Conservation (phyloP, 2,888 invertebrate species). For the Phrixothrix hirtus region DNA sequence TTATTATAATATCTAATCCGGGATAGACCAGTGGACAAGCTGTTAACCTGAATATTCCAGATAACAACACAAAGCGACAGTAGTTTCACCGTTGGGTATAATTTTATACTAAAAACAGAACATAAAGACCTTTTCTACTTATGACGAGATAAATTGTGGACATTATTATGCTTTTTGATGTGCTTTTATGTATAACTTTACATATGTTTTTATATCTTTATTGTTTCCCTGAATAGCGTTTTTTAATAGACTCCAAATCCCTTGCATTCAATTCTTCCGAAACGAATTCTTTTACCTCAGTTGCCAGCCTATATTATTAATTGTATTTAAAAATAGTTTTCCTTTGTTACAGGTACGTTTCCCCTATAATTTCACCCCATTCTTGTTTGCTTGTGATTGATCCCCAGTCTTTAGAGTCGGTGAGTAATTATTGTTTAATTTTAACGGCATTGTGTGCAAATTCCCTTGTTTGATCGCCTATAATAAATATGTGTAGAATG, state of each 20-base stretch:
- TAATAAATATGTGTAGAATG: no score
- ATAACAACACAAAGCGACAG: constrained; percentile 28
- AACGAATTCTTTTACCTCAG: background rate
- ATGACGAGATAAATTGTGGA: constrained; percentile 26
- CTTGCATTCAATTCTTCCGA: background rate
- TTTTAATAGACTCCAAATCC: background rate
- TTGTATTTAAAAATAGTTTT: background rate
- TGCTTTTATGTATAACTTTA: constrained; percentile 13
- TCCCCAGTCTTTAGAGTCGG: background rate
- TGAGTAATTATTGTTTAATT: background rate
- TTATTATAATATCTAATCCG: constrained; percentile 30
- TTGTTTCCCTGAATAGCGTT: constrained; percentile 2
- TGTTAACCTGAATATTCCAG: constrained; percentile 32
- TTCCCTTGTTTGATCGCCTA: background rate
- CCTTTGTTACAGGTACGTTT: background rate
- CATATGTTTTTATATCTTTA: constrained; percentile 14
- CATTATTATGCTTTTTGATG: constrained; percentile 26
- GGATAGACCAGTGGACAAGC: constrained; percentile 29
- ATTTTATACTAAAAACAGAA: constrained; percentile 28
- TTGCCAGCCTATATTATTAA: background rate
- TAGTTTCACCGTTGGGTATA: constrained; percentile 28
- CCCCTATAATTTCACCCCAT: background rate
- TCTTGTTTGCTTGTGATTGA: background rate
- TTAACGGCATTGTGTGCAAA: background rate
- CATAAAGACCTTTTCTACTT: constrained; percentile 25